These are phyloP conservation scores for Lycocerus yunnanus DNA, from an alignment of 2,888 invertebrate genomes.

Conservation along the genomic window DNA sequence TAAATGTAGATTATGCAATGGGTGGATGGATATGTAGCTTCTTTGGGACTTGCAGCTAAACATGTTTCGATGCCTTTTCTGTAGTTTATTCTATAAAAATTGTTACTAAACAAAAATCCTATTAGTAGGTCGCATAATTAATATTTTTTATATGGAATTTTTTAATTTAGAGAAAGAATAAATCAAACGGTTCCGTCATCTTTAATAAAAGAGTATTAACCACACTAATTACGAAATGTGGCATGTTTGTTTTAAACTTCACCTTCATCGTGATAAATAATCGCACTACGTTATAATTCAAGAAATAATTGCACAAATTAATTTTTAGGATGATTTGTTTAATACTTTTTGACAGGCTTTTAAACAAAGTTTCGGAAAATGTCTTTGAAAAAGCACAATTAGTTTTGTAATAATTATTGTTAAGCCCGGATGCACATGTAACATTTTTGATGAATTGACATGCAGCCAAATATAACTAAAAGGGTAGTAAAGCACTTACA, in stretches of 20 bases:
- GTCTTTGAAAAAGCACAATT: neutral
- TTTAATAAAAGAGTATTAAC: too few species aligned
- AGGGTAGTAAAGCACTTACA: neutral
- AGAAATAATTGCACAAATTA: neutral
- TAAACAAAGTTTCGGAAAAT: neutral
- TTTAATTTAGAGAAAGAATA: neutral
- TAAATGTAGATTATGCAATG: neutral
- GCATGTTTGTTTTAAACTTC: too few species aligned
- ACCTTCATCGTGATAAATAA: neutral
- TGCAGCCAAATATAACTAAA: neutral
- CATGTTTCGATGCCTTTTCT: too few species aligned
- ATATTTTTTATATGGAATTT: too few species aligned
- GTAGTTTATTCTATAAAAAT: too few species aligned
- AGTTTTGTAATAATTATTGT: constrained; percentile 8
- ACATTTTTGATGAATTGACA: constrained; percentile 13
- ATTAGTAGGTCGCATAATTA: too few species aligned
- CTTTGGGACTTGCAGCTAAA: neutral
- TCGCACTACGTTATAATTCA: neutral
- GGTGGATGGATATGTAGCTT: neutral
- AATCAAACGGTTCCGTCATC: neutral
- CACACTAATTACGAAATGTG: too few species aligned
- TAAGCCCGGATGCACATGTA: constrained; percentile 14
- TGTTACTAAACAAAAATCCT: too few species aligned
- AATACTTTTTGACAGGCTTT: neutral
- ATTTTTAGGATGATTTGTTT: neutral